Percentiles rank a stretch among this genome's conserved stretches.
Conservation (phyloP, 2,113 vertebrate species). For the Seriola rivoliana region DNA sequence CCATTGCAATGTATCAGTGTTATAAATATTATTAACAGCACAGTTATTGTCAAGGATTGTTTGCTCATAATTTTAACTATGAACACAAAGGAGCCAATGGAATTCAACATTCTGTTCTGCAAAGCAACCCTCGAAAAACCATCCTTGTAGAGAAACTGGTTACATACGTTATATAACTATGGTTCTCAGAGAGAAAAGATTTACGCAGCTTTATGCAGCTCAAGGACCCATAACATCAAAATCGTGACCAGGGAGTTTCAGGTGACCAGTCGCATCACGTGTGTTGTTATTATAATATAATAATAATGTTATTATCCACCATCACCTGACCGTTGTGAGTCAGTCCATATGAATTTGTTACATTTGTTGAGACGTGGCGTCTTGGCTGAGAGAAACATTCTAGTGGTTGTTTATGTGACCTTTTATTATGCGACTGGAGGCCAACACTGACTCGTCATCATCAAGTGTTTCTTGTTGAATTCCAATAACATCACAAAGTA, state of each 20-base stretch:
- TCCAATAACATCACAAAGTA: background rate
- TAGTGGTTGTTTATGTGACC: background rate
- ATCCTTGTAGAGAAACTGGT: background rate
- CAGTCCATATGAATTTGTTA: background rate
- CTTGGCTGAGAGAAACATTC: background rate
- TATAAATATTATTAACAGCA: background rate
- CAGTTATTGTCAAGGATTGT: constrained; percentile 3
- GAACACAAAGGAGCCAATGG: background rate
- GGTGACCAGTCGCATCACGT: background rate
- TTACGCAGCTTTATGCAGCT: background rate
- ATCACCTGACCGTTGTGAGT: background rate
- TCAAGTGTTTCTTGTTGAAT: background rate
- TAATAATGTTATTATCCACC: background rate
- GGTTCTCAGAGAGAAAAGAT: background rate
- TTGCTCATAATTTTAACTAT: constrained; percentile 13
- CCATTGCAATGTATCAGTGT: background rate
- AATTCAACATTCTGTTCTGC: too few relatives aligned
- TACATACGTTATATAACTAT: background rate
- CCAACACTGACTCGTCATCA: too few relatives aligned
- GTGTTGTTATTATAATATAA: too few relatives aligned
- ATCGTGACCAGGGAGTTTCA: background rate
- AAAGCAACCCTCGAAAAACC: background rate
- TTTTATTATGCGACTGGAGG: too few relatives aligned
- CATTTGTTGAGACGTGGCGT: background rate
- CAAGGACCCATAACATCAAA: background rate